phyloP scores from a whole-genome alignment of 2,797 vertebrate species.

The Poeciliopsis infans region DNA sequence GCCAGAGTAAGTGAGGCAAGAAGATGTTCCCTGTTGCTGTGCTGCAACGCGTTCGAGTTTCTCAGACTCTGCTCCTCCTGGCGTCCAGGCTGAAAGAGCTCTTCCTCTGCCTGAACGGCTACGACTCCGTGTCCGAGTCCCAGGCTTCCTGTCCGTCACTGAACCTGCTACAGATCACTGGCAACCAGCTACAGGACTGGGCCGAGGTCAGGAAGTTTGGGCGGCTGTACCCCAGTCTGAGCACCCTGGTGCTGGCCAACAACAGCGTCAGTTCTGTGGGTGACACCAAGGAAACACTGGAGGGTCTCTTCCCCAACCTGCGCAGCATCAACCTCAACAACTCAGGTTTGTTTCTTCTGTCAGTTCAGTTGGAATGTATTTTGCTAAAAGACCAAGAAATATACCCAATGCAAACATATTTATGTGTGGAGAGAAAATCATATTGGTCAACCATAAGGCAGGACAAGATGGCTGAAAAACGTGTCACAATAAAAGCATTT shows the following conservation, averaged over 20 bases:
- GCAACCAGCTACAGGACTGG: slow-evolving; percentile 96
- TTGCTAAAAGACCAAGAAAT: too few relatives aligned
- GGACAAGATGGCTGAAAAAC: too few relatives aligned
- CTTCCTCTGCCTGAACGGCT: slow-evolving; percentile 97
- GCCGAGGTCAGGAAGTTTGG: slow-evolving; percentile 93
- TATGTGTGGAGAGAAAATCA: too few relatives aligned
- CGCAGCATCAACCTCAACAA: slow-evolving; percentile 96
- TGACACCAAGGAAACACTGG: slow-evolving; percentile 86
- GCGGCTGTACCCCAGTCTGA: slow-evolving; percentile 90
- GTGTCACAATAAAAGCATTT: too few relatives aligned
- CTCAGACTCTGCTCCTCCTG: neutral
- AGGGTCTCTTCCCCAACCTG: slow-evolving; percentile 90
- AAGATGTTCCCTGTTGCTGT: neutral
- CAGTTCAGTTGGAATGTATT: too few relatives aligned
- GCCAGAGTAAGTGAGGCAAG: slow-evolving; percentile 85
- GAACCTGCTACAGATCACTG: slow-evolving; percentile 95
- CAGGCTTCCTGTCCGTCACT: slow-evolving; percentile 88
- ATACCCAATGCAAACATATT: too few relatives aligned
- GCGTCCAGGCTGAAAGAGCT: slow-evolving; percentile 92
- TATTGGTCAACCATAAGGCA: too few relatives aligned
- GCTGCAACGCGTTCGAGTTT: neutral
- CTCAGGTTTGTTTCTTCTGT: slow-evolving; percentile 82
- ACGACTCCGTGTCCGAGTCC: slow-evolving; percentile 87
- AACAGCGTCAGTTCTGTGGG: slow-evolving; percentile 88
- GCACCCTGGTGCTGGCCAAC: slow-evolving; percentile 92